Conservation (phyloP, 30 jellyfish, hydroid and myxozoan species). For the Clytia hemisphaerica region DNA sequence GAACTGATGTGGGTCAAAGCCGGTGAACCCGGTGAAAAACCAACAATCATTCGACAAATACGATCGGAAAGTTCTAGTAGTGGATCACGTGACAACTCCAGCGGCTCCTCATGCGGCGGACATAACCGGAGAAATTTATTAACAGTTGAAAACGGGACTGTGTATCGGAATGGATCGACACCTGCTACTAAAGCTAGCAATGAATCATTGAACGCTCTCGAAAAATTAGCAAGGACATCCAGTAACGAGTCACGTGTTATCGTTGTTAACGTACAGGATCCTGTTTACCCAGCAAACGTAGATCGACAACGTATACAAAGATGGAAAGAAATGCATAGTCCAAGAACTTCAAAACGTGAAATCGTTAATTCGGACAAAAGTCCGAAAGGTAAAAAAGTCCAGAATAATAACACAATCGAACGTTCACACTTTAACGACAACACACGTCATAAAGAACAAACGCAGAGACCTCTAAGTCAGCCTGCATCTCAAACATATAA, state of each 20-base stretch:
- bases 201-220: constrained; percentile 6
- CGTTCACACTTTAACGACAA: not conserved
- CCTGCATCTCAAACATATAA: not conserved
- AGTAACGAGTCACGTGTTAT: constrained; percentile 22
- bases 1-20: constrained; percentile 43
- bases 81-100: not conserved
- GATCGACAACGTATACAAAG: constrained; percentile 17
- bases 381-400: not conserved
- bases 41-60: constrained; percentile 30
- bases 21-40: constrained; percentile 45
- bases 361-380: not conserved
- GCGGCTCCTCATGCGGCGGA: constrained; percentile 28
- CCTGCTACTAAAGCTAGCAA: constrained; percentile 12
- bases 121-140: not conserved
- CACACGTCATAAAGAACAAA: not conserved
- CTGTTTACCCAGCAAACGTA: not conserved
- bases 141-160: constrained; percentile 6
- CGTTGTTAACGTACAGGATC: constrained; percentile 25
- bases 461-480: constrained; percentile 22
- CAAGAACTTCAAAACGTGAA: constrained; percentile 3
- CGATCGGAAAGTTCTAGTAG: constrained; percentile 17
- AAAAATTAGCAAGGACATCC: constrained; percentile 11
- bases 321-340: constrained; percentile 29
- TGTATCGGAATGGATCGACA: too few relatives aligned
- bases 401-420: not conserved